A percentile compares a stretch with the other conserved stretches of the same genome.
These are phyloP conservation scores for Rallus crepitans DNA, from an alignment of 2,797 vertebrate genomes.

Conservation along the genomic window DNA sequence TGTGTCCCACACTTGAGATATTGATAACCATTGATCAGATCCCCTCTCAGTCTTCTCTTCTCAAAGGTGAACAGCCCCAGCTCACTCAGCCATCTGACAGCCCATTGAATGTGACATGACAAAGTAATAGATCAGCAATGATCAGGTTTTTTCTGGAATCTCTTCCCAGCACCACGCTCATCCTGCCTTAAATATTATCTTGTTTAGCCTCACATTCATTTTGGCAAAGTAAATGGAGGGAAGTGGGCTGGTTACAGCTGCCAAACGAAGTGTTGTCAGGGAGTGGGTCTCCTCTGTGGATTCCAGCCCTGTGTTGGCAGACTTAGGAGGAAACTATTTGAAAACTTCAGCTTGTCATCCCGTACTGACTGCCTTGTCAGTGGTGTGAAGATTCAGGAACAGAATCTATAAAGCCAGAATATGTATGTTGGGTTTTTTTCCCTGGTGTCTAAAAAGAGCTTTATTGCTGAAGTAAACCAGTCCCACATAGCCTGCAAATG, in stretches of 20 bases:
- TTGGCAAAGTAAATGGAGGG: neutral
- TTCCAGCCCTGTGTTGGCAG: neutral
- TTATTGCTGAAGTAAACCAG: neutral
- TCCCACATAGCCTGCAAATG: neutral
- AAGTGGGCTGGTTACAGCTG: neutral
- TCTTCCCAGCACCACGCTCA: neutral
- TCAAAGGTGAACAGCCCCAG: no score
- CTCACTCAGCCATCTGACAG: neutral
- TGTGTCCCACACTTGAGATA: no score
- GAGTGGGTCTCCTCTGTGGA: neutral
- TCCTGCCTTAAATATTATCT: neutral
- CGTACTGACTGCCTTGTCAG: neutral
- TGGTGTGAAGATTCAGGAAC: neutral
- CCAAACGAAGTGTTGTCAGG: constrained; percentile 7
- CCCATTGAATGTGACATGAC: neutral
- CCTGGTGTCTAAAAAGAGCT: neutral
- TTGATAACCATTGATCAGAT: no score
- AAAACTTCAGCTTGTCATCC: neutral
- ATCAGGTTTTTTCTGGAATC: neutral
- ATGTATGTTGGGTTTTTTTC: neutral
- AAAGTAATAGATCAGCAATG: neutral
- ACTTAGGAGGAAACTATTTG: neutral
- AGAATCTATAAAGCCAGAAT: neutral
- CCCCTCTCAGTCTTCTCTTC: no score
- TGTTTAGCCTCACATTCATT: neutral